phyloP scores from a whole-genome alignment of 2,888 invertebrate genomes.

The Eupithecia tripunctaria region DNA sequence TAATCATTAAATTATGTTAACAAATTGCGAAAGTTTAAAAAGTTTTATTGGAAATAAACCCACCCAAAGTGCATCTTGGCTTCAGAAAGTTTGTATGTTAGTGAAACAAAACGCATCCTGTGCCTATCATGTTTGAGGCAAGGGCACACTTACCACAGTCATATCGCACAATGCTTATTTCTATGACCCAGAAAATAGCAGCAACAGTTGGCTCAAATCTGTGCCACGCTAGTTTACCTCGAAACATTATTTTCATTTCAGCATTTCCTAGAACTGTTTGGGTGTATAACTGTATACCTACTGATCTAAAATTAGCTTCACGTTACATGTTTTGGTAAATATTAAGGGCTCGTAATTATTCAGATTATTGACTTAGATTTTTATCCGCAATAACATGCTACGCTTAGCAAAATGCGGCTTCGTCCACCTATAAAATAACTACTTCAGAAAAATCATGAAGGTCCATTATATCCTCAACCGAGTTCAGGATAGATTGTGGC shows the following conservation, averaged over 20 bases:
- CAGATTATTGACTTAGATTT: not conserved
- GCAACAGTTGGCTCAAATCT: slow-evolving; percentile 42
- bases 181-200: slow-evolving; percentile 17
- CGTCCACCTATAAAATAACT: not conserved
- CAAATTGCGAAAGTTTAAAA: no score
- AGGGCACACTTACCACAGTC: not conserved
- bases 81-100: not conserved
- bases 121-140: not conserved
- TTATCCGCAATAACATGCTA: not conserved
- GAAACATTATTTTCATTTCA: slow-evolving; percentile 8
- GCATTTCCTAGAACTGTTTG: not conserved
- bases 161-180: slow-evolving; percentile 8
- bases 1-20: no score
- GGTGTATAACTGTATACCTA: not conserved
- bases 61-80: not conserved
- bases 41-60: no score
- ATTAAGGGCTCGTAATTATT: not conserved
- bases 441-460: not conserved
- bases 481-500: not conserved
- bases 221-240: slow-evolving; percentile 17
- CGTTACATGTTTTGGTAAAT: not conserved
- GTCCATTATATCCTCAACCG: not conserved
- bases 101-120: not conserved
- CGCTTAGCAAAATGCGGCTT: not conserved
- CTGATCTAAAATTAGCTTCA: not conserved